Percentiles rank a stretch among this genome's conserved stretches.
phyloP scores from a whole-genome alignment of 2,888 invertebrate species.

The Alloplasta piceator region DNA sequence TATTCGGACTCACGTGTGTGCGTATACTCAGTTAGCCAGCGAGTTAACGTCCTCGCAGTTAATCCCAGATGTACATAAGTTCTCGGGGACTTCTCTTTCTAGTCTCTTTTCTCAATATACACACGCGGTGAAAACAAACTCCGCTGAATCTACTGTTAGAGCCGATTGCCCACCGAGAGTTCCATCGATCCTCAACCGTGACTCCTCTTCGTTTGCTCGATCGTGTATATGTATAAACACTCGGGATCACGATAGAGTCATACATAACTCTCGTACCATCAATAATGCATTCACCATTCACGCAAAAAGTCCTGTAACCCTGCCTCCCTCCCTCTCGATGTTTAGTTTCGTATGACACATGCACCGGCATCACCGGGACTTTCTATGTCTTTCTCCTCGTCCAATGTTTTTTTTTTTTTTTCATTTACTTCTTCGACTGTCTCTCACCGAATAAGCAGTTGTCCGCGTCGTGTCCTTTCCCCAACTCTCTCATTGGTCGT shows the following conservation, averaged over 20 bases:
- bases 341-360: constrained; percentile 62
- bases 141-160: constrained; percentile 53
- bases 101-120: constrained; percentile 28
- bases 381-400: constrained; percentile 58
- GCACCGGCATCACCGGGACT: constrained; percentile 55
- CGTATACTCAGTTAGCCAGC: no score
- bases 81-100: neutral
- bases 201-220: constrained; percentile 46
- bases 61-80: neutral
- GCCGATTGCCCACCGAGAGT: constrained; percentile 37
- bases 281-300: constrained; percentile 80
- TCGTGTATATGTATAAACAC: constrained; percentile 65
- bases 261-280: constrained; percentile 81
- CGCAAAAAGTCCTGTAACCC: constrained; percentile 62
- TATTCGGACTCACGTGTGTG: neutral
- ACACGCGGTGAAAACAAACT: constrained; percentile 12
- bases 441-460: constrained; percentile 43
- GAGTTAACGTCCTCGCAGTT: no score
- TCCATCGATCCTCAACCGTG: constrained; percentile 42
- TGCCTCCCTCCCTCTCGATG: constrained; percentile 8
- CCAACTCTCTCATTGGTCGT: constrained; percentile 1
- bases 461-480: constrained; percentile 25
- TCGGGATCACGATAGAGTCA: constrained; percentile 80
- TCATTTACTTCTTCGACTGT: constrained; percentile 29
- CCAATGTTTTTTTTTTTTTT: constrained; percentile 58